phyloP scores from a whole-genome alignment of 1,140 invertebrate genomes.

The Chlorops oryzae region DNA sequence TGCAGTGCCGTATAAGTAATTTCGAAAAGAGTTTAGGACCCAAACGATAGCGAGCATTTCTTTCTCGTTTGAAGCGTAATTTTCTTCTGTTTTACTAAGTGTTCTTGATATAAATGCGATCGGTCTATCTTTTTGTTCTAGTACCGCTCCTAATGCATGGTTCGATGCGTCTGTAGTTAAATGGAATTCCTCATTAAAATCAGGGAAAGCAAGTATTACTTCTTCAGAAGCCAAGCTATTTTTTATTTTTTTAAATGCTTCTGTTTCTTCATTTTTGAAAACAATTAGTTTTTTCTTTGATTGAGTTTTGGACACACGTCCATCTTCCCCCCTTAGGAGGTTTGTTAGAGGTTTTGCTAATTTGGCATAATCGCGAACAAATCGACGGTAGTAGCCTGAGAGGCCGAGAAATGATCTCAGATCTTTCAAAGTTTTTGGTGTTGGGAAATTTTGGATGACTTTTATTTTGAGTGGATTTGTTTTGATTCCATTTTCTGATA shows the following conservation, averaged over 20 bases:
- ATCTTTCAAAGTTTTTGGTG: constrained; percentile 27
- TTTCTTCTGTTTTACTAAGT: constrained; percentile 10
- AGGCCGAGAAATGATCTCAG: constrained; percentile 29
- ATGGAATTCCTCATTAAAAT: constrained; percentile 1
- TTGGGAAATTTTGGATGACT: constrained; percentile 21
- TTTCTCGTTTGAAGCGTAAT: constrained; percentile 19
- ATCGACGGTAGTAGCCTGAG: constrained; percentile 28
- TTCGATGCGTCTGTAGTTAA: constrained; percentile 8
- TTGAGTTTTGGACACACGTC: constrained; percentile 12
- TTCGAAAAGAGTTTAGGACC: constrained; percentile 46
- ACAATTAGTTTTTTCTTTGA: constrained; percentile 24
- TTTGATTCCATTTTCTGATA: constrained; percentile 21
- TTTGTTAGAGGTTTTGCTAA: constrained; percentile 20
- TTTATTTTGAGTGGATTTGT: constrained; percentile 21
- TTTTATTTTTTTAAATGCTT: constrained; percentile 31
- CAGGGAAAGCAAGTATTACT: constrained; percentile 20
- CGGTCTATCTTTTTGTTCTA: constrained; percentile 13
- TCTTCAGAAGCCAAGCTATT: constrained; percentile 21
- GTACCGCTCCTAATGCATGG: constrained; percentile 27
- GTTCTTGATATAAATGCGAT: constrained; percentile 6
- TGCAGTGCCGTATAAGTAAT: constrained; percentile 46
- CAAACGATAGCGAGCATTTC: constrained; percentile 51
- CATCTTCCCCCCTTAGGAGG: constrained; percentile 12
- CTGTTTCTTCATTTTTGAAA: constrained; percentile 12
- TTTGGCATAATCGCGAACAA: constrained; percentile 26